A percentile compares a stretch with the other conserved stretches of the same genome.
These are phyloP conservation scores for Nephrotoma guestfalica DNA, from an alignment of 2,888 invertebrate species.

Conservation along the genomic window DNA sequence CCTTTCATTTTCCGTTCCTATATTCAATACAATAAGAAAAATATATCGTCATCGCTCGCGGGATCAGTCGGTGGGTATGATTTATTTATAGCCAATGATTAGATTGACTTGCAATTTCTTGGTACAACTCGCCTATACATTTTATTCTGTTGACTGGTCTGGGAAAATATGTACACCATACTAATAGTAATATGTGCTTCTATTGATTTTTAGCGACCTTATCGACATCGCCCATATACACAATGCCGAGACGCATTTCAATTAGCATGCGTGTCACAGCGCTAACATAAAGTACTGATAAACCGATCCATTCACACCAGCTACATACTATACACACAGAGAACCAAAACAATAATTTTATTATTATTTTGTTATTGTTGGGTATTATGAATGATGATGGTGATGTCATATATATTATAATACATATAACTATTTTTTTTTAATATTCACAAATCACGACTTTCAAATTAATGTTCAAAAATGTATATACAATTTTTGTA, in stretches of 20 bases:
- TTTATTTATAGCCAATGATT: neutral
- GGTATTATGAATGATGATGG: neutral
- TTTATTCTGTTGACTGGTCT: neutral
- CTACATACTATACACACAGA: neutral
- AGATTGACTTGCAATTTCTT: neutral
- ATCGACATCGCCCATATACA: neutral
- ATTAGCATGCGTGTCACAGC: neutral
- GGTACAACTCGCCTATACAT: neutral
- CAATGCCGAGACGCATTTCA: neutral
- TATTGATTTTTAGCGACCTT: neutral
- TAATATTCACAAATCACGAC: neutral
- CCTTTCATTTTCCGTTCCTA: neutral
- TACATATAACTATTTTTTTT: neutral
- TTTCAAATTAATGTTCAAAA: neutral
- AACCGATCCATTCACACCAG: neutral
- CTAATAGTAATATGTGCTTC: too few species aligned
- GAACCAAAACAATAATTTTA: neutral
- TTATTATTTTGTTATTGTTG: neutral
- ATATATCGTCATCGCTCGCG: neutral
- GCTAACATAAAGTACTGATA: neutral
- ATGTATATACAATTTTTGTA: neutral
- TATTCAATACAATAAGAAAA: neutral
- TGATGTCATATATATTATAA: neutral
- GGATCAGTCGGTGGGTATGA: neutral
- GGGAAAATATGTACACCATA: neutral